Conservation (phyloP, 2,888 invertebrate species). For the Ectemnius lituratus region DNA sequence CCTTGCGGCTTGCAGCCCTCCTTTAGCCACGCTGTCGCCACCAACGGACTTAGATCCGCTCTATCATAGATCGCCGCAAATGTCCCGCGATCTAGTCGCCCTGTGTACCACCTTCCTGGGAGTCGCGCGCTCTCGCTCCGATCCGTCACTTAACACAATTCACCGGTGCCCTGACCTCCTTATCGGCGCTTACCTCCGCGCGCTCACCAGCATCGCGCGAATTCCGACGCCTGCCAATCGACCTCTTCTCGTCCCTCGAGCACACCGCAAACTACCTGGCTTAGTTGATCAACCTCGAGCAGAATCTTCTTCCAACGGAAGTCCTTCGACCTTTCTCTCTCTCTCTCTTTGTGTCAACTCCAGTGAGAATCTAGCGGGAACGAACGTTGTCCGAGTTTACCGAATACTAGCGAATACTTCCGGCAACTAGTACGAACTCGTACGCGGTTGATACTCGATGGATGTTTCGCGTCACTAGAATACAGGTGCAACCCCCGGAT, state of each 20-base stretch:
- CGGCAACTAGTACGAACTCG: too few relatives aligned
- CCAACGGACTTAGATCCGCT: constrained; percentile 16
- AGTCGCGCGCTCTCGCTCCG: constrained; percentile 4
- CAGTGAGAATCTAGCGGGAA: too few relatives aligned
- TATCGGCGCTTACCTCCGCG: constrained; percentile 45
- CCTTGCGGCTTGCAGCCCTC: constrained; percentile 1
- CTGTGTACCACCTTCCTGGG: constrained; percentile 14
- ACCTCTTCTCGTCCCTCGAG: constrained; percentile 8
- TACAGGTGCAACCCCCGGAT: constrained; percentile 35
- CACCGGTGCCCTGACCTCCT: constrained; percentile 51
- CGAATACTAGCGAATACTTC: too few relatives aligned
- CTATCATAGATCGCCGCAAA: constrained; percentile 17
- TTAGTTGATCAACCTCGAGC: too few relatives aligned
- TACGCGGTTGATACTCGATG: too few relatives aligned
- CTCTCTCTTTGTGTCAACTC: too few relatives aligned
- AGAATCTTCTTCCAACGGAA: too few relatives aligned
- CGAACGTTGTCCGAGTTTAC: too few relatives aligned
- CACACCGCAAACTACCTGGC: neutral
- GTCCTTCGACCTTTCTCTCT: too few relatives aligned
- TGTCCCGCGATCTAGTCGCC: constrained; percentile 16
- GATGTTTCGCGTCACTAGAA: too few relatives aligned
- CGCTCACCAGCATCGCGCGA: constrained; percentile 43
- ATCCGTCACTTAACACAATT: constrained; percentile 61
- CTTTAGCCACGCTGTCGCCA: neutral
- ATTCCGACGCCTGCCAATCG: constrained; percentile 10